phyloP scores from a whole-genome alignment of 2,888 invertebrate species.

The Hipparchia semele region DNA sequence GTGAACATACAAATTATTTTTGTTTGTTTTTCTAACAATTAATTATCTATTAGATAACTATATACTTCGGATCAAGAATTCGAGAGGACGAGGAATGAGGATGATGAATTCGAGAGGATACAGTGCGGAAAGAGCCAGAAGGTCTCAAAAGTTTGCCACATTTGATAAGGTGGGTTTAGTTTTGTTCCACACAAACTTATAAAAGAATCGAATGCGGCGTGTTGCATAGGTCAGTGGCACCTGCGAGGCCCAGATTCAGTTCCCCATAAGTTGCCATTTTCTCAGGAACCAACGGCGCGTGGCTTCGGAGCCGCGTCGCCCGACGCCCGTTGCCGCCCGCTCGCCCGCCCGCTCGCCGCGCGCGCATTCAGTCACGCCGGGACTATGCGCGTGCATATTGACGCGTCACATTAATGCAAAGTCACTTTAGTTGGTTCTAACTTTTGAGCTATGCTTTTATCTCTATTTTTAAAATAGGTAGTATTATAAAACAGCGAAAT shows the following conservation, averaged over 20 bases:
- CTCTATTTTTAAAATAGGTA: not conserved
- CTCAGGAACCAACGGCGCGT: constrained; percentile 70
- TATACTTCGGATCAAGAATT: too few species aligned
- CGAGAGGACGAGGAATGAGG: too few species aligned
- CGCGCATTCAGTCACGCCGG: constrained; percentile 77
- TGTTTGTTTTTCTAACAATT: too few species aligned
- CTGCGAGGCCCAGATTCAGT: constrained; percentile 76
- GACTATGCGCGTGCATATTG: constrained; percentile 74
- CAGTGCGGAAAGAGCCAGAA: too few species aligned
- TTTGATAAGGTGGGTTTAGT: not conserved
- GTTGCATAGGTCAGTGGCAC: constrained; percentile 75
- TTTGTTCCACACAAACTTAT: not conserved
- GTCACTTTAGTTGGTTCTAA: constrained; percentile 53
- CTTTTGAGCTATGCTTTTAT: constrained; percentile 1
- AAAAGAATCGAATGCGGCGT: constrained; percentile 52
- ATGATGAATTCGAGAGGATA: too few species aligned
- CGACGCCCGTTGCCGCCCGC: constrained; percentile 45
- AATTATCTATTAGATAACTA: too few species aligned
- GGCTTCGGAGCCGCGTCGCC: too few species aligned
- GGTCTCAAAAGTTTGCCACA: not conserved
- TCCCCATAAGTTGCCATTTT: constrained; percentile 81
- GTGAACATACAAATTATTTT: too few species aligned
- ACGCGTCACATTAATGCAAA: constrained; percentile 74
- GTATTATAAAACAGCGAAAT: not conserved
- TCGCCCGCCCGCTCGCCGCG: constrained; percentile 36